A percentile compares a stretch with the other conserved stretches of the same genome.
Conservation (phyloP, 1,140 invertebrate species). For the Latrodectus geometricus region DNA sequence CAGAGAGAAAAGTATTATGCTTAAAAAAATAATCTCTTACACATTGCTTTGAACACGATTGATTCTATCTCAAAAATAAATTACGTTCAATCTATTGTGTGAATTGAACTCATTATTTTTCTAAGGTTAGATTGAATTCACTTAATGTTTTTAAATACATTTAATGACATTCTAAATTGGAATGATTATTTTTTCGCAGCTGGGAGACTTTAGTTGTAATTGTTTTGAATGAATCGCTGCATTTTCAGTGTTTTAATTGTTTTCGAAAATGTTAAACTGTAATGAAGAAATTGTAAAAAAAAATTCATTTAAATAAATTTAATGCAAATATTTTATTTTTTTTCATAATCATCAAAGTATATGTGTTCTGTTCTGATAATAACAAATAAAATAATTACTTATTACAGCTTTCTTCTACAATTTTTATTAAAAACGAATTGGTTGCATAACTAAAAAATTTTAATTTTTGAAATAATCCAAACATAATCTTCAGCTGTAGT, state of each 20-base stretch:
- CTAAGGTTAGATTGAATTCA: neutral
- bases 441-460: no score
- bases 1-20: neutral
- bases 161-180: neutral
- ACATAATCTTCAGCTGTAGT: no score
- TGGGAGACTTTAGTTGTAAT: neutral
- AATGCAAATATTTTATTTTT: no score
- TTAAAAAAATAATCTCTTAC: neutral
- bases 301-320: no score
- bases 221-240: neutral
- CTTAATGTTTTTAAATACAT: constrained; percentile 25
- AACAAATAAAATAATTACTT: no score
- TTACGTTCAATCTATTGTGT: neutral
- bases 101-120: constrained; percentile 11
- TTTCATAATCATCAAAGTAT: no score
- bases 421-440: no score
- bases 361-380: no score
- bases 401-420: no score
- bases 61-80: neutral
- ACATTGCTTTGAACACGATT: neutral
- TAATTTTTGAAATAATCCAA: no score
- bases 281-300: neutral
- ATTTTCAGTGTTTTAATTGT: neutral
- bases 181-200: neutral
- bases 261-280: neutral